A percentile compares a stretch with the other conserved stretches of the same genome.
Conservation (phyloP, 2,888 invertebrate species). For the Melipona bicolor region DNA sequence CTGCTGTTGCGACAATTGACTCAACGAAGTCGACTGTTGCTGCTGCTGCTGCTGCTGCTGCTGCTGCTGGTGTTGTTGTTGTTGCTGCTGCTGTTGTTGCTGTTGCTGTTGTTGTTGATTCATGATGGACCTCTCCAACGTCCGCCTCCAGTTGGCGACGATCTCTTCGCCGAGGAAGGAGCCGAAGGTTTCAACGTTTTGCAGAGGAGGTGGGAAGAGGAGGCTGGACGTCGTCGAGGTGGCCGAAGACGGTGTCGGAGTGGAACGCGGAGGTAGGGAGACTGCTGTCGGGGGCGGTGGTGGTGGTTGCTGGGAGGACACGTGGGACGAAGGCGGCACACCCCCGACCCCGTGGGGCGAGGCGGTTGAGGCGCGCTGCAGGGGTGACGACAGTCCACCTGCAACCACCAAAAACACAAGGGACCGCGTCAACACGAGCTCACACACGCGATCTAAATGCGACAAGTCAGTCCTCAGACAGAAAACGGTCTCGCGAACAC, state of each 20-base stretch:
- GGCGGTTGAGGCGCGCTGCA: constrained; percentile 84
- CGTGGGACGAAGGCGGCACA: constrained; percentile 80
- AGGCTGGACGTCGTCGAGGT: constrained; percentile 83
- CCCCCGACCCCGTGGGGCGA: constrained; percentile 81
- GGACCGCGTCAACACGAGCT: constrained; percentile 77
- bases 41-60: constrained; percentile 75
- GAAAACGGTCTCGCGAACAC: constrained; percentile 39
- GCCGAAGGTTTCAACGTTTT: constrained; percentile 90
- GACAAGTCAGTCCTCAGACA: constrained; percentile 31
- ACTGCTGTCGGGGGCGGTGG: constrained; percentile 70
- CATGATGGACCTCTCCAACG: constrained; percentile 86
- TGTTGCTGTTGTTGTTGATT: constrained; percentile 80
- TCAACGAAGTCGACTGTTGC: constrained; percentile 74
- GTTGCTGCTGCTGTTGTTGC: constrained; percentile 77
- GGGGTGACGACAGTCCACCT: constrained; percentile 84
- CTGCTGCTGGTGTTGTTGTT: constrained; percentile 72
- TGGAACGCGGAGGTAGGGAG: constrained; percentile 80
- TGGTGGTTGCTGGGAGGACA: constrained; percentile 78
- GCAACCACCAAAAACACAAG: constrained; percentile 83
- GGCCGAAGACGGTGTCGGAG: constrained; percentile 82
- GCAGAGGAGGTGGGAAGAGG: constrained; percentile 86
- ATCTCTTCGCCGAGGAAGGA: constrained; percentile 92
- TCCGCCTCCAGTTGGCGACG: constrained; percentile 91
- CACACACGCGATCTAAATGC: constrained; percentile 52
- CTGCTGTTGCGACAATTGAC: constrained; percentile 80